Evolutionary conservation across 2,888 invertebrate species (phyloP).

Genomic region (Charanyca ferruginea): DNA sequence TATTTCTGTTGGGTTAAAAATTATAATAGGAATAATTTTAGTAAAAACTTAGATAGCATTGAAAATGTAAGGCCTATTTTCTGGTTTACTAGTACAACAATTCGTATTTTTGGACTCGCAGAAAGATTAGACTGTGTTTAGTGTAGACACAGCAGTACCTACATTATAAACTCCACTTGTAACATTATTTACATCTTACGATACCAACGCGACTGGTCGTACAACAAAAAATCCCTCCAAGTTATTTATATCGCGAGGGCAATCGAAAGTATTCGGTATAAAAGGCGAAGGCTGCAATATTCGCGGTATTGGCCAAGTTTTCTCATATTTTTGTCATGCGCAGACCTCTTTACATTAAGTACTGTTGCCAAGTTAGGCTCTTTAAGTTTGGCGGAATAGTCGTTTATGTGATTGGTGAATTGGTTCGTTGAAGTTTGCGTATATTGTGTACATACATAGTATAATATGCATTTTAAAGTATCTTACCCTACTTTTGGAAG

Average conservation of each 20-base stretch:
- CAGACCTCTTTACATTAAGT: slow-evolving; percentile 60
- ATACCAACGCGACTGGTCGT: slow-evolving; percentile 25
- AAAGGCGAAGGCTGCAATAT: slow-evolving; percentile 67
- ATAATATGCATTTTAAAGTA: background rate
- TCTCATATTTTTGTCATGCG: slow-evolving; percentile 79
- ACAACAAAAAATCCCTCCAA: slow-evolving; percentile 14
- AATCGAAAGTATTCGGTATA: slow-evolving; percentile 72
- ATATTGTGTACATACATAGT: background rate
- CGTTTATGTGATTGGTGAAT: slow-evolving; percentile 43
- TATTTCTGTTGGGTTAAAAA: too few relatives aligned
- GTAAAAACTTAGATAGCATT: background rate
- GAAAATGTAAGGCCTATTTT: background rate
- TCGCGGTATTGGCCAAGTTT: slow-evolving; percentile 77
- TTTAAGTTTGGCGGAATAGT: slow-evolving; percentile 41
- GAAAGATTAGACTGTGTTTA: background rate
- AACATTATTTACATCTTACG: slow-evolving; percentile 11
- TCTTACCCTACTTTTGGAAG: background rate
- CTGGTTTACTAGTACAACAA: background rate
- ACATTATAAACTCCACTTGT: background rate
- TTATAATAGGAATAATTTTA: too few relatives aligned
- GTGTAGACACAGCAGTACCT: background rate
- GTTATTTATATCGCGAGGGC: slow-evolving; percentile 69
- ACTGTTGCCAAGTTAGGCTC: slow-evolving; percentile 52
- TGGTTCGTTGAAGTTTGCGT: slow-evolving; percentile 13
- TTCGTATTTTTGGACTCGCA: background rate